Evolutionary conservation across 2,888 invertebrate species (phyloP), one percentile per base, ranked within the genome.

Genomic region (Latrodectus hesperus): DNA sequence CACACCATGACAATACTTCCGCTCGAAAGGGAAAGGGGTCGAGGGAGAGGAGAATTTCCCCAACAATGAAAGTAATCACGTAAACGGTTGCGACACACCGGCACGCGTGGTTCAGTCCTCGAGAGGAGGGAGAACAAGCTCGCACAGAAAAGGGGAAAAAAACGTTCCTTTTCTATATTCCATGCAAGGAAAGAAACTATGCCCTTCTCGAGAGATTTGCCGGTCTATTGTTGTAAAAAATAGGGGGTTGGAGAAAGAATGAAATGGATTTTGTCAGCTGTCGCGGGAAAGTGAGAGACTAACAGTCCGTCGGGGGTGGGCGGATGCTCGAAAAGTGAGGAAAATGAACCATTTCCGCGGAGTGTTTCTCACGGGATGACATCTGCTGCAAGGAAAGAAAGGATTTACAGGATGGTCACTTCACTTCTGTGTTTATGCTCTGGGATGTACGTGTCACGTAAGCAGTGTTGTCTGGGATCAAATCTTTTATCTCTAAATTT

Each of bases 201-300:
- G n/a, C 14, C 0, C 4, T 60, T n/a, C 60, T 60, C 60, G 12
- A 6, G 60, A 60, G 60, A 60, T 60, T 60, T 60, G 60, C 12
- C 14, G 60, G 60, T 12, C n/a, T n/a, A 16, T n/a, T 11, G 12
- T 60, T 60, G 60, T 60, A 60, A n/a, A 38, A 38, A n/a, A 60
- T n/a, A 16, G 60, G 60, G n/a, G 12, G 60, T 0, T 6, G 11
- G 60, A 60, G 11, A n/a, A 60, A 60, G 60, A 60, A 60, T 60
- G 60, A 60, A 60, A 60, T 60, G 60, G 60, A n/a, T 60, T 60
- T 60, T 60, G 60, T 60, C 60, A 60, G 60, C 60, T 60, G 60
- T 60, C 60, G 60, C 12, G 60, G n/a, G n/a, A n/a, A 60, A 60
- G 60, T 60, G 60, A 60, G 60, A 60, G 38, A 38, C 38, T 38